These are phyloP conservation scores for Elysia chlorotica DNA, from an alignment of 1,140 invertebrate species.

Conservation along the genomic window DNA sequence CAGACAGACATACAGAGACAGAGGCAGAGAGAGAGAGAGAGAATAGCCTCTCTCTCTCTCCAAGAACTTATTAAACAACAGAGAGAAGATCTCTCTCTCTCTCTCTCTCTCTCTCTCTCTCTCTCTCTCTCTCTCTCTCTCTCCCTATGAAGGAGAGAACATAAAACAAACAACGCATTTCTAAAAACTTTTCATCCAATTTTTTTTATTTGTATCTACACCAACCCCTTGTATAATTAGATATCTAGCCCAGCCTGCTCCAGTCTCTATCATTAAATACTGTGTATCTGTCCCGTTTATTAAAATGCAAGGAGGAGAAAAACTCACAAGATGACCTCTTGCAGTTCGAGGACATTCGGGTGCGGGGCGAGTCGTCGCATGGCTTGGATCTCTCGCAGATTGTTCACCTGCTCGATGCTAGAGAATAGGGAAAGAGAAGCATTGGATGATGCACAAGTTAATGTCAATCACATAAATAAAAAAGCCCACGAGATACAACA, in stretches of 20 bases:
- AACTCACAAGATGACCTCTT: constrained; percentile 71
- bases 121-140: constrained; percentile 9
- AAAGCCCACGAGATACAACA: background rate
- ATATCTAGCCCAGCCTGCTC: too few species aligned
- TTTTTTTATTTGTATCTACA: too few species aligned
- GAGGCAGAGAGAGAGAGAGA: too few species aligned
- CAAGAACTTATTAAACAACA: background rate
- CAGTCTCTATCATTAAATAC: too few species aligned
- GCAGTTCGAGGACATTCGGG: constrained; percentile 69
- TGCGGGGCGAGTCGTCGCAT: constrained; percentile 68
- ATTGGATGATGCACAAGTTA: background rate
- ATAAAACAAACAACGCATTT: too few species aligned
- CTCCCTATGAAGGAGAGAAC: too few species aligned
- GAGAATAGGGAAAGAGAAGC: constrained; percentile 10
- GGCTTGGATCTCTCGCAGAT: constrained; percentile 69
- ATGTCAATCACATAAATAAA: background rate
- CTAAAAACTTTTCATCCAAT: too few species aligned
- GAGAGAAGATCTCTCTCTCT: background rate
- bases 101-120: background rate
- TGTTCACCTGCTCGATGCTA: constrained; percentile 67
- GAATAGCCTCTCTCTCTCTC: background rate
- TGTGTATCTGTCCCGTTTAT: too few species aligned
- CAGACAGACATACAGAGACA: too few species aligned
- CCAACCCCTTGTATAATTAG: too few species aligned
- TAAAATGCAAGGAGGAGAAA: too few species aligned